Conservation (phyloP, 2,113 vertebrate genomes). For the Pterophyllum scalare region DNA sequence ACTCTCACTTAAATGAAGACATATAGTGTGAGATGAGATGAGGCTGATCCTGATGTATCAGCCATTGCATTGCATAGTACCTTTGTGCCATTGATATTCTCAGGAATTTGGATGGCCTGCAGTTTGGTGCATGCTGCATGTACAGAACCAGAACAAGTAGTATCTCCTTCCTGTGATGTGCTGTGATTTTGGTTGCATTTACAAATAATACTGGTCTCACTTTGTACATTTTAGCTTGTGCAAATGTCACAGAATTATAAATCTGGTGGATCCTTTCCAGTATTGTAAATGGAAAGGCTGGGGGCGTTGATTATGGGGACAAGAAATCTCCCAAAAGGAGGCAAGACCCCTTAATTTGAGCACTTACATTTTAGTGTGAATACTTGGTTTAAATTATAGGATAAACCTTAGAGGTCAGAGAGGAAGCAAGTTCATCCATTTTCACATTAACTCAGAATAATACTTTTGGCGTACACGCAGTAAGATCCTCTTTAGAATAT, state of each 20-base stretch:
- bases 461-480: background rate
- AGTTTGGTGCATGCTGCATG: background rate
- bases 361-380: no score
- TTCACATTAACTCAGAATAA: background rate
- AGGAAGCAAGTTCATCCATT: background rate
- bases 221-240: no score
- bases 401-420: no score
- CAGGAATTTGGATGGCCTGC: background rate
- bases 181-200: background rate
- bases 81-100: background rate
- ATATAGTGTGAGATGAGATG: conserved; percentile 8
- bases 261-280: no score
- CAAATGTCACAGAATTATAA: no score
- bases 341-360: no score
- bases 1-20: conserved; percentile 6
- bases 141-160: background rate
- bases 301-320: no score
- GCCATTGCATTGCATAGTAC: background rate
- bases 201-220: background rate
- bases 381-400: no score
- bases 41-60: conserved; percentile 3
- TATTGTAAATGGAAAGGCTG: no score
- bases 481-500: background rate
- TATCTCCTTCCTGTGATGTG: background rate
- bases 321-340: no score